These are phyloP conservation scores for Orchesellides sinensis DNA, from an alignment of 2,888 invertebrate genomes.

Conservation along the genomic window DNA sequence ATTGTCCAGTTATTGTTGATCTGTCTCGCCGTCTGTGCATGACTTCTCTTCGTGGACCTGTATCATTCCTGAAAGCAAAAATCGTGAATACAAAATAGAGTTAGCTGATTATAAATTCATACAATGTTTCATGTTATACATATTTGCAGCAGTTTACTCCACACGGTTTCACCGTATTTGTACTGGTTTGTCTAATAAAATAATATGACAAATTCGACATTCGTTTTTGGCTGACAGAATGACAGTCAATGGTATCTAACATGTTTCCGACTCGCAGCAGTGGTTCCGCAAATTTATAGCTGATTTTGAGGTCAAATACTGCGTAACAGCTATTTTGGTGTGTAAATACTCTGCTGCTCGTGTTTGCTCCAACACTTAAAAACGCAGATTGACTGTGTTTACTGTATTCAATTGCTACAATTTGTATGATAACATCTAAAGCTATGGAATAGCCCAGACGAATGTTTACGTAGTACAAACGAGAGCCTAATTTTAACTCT, in stretches of 20 bases:
- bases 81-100: slow-evolving; percentile 13
- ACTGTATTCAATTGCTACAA: no score
- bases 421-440: no score
- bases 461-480: no score
- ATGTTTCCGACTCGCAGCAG: not conserved
- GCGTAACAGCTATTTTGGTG: no score
- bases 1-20: slow-evolving; percentile 30
- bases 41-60: slow-evolving; percentile 18
- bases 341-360: no score
- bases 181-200: not conserved
- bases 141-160: no score
- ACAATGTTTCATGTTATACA: not conserved
- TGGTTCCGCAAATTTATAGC: not conserved
- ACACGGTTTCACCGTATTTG: not conserved
- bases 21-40: not conserved
- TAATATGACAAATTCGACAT: not conserved
- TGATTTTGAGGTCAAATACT: not conserved
- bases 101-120: not conserved
- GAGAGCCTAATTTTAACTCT: no score
- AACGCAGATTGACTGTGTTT: no score
- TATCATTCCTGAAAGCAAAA: slow-evolving; percentile 23
- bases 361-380: no score
- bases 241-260: not conserved
- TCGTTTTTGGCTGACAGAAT: no score
- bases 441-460: no score